A percentile compares a stretch with the other conserved stretches of the same genome.
phyloP scores from a whole-genome alignment of 2,113 vertebrate species.

The Callipepla squamata region DNA sequence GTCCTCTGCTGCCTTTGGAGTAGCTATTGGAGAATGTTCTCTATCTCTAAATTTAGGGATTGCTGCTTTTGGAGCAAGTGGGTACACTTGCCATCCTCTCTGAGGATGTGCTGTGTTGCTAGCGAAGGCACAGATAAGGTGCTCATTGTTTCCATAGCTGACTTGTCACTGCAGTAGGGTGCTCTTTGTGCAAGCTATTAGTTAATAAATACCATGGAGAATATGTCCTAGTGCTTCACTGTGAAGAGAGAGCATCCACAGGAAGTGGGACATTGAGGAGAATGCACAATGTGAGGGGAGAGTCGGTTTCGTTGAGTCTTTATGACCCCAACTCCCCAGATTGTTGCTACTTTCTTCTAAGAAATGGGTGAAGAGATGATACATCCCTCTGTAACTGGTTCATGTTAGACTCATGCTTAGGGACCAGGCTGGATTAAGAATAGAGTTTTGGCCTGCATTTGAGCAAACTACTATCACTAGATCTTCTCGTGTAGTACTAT shows the following conservation, averaged over 20 bases:
- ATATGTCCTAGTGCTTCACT: neutral
- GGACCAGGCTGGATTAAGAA: neutral
- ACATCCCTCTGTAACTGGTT: neutral
- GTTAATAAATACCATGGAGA: neutral
- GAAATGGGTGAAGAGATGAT: neutral
- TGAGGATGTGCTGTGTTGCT: neutral
- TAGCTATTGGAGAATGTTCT: neutral
- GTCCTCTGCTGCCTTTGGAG: neutral
- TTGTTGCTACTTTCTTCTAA: neutral
- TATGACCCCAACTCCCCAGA: neutral
- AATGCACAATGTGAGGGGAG: neutral
- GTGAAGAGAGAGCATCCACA: neutral
- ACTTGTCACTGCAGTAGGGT: neutral
- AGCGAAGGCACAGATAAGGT: neutral
- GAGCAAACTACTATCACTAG: neutral
- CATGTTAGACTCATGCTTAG: neutral
- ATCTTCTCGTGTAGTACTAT: neutral
- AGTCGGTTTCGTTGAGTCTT: accelerated
- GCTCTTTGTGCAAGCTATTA: neutral
- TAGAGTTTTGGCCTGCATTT: neutral
- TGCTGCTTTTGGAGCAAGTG: neutral
- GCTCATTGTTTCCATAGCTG: neutral
- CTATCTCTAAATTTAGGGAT: neutral
- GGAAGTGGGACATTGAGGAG: neutral
- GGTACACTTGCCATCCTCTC: neutral